Percentiles rank a stretch among this genome's conserved stretches.
phyloP scores from a whole-genome alignment of 2,113 vertebrate genomes.

The Coracopsis vasa region DNA sequence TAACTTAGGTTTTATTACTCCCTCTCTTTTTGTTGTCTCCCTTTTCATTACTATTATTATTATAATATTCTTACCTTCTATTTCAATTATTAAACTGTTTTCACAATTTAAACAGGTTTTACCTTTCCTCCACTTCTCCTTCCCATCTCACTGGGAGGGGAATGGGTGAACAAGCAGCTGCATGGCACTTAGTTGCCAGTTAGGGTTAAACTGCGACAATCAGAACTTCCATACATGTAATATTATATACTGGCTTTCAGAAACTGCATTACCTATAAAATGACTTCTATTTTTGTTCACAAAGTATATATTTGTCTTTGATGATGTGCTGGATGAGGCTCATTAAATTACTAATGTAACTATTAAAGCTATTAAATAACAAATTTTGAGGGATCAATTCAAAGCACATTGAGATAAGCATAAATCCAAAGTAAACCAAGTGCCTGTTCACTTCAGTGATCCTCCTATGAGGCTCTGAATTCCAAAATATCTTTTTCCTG shows the following conservation, averaged over 20 bases:
- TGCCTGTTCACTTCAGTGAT: neutral
- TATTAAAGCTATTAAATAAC: constrained; percentile 59
- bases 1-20: neutral
- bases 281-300: constrained; percentile 21
- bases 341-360: constrained; percentile 55
- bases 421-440: constrained; percentile 40
- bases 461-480: neutral
- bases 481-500: neutral
- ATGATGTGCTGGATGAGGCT: neutral
- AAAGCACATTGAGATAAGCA: constrained; percentile 25
- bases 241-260: neutral
- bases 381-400: constrained; percentile 31
- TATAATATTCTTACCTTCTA: neutral
- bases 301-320: neutral
- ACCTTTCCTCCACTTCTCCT: neutral
- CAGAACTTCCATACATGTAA: neutral
- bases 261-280: constrained; percentile 20
- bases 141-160: neutral
- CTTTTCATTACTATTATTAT: neutral
- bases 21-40: neutral
- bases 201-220: neutral
- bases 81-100: neutral
- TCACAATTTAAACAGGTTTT: neutral
- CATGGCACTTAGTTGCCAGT: neutral
- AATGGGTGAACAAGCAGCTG: neutral